These are phyloP conservation scores for Diorhabda sublineata DNA, from an alignment of 1,140 invertebrate species.

Conservation along the genomic window DNA sequence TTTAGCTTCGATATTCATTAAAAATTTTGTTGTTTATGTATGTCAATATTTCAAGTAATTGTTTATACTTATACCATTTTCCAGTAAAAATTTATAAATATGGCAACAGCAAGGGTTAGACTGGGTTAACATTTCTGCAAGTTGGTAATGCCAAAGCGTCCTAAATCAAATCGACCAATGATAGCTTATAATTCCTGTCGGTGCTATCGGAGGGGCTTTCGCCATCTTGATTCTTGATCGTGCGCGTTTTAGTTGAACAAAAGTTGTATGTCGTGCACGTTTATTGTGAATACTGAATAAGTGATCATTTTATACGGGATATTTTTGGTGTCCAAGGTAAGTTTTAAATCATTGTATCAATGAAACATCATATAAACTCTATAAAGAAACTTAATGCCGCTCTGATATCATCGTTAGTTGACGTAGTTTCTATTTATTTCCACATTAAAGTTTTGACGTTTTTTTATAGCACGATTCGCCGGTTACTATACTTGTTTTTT, in stretches of 20 bases:
- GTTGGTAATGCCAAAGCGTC: slow-evolving; percentile 26
- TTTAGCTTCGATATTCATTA: no score
- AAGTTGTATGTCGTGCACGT: slow-evolving; percentile 22
- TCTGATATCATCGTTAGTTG: neutral
- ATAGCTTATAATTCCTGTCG: slow-evolving; percentile 8
- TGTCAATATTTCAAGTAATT: no score
- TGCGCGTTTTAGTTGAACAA: slow-evolving; percentile 28
- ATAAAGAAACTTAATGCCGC: neutral
- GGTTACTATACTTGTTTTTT: slow-evolving; percentile 1
- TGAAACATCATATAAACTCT: neutral
- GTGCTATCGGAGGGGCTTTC: slow-evolving; percentile 23
- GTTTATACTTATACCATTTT: neutral
- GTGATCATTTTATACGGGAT: slow-evolving; percentile 2
- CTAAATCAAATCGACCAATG: slow-evolving; percentile 24
- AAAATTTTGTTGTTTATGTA: no score
- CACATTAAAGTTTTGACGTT: neutral
- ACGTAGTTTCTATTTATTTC: neutral
- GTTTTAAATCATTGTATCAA: neutral
- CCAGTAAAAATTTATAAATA: neutral
- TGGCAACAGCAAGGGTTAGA: neutral
- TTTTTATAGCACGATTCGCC: neutral
- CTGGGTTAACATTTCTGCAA: slow-evolving; percentile 18
- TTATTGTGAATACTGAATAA: slow-evolving; percentile 1
- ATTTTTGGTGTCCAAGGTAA: neutral
- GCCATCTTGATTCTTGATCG: slow-evolving; percentile 29